Conservation (phyloP, 2,888 invertebrate genomes). For the Oasisia sp. region DNA sequence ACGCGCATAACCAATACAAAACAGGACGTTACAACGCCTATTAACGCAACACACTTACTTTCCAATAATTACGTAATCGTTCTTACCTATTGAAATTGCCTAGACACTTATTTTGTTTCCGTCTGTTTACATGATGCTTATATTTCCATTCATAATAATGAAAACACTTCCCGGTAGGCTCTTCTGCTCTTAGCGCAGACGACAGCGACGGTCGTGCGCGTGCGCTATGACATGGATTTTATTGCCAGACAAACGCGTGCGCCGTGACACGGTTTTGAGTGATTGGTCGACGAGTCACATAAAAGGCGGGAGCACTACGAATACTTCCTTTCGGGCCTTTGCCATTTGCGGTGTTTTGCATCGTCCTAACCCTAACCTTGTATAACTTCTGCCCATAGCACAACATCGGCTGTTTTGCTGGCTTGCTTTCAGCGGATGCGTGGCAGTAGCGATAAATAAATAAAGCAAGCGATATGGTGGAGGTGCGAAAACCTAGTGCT, state of each 20-base stretch:
- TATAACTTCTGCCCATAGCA: background rate
- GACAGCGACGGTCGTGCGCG: background rate
- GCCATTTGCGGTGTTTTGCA: background rate
- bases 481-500: background rate
- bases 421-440: constrained; percentile 13
- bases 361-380: background rate
- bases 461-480: background rate
- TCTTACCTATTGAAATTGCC: constrained; percentile 5
- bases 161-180: background rate
- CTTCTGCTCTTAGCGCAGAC: background rate
- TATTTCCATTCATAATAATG: constrained; percentile 5
- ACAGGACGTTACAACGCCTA: background rate
- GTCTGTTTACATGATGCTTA: background rate
- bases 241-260: background rate
- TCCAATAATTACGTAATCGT: background rate
- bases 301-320: background rate
- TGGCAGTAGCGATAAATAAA: background rate
- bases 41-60: background rate
- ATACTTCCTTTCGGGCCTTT: constrained; percentile 2
- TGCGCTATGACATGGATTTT: background rate
- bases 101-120: background rate
- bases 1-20: constrained; percentile 12
- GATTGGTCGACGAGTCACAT: background rate
- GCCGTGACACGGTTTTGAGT: background rate
- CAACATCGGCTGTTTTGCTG: constrained; percentile 13